A percentile compares a stretch with the other conserved stretches of the same genome.
Conservation (phyloP, 2,113 vertebrate species). For the Antennarius striatus region DNA sequence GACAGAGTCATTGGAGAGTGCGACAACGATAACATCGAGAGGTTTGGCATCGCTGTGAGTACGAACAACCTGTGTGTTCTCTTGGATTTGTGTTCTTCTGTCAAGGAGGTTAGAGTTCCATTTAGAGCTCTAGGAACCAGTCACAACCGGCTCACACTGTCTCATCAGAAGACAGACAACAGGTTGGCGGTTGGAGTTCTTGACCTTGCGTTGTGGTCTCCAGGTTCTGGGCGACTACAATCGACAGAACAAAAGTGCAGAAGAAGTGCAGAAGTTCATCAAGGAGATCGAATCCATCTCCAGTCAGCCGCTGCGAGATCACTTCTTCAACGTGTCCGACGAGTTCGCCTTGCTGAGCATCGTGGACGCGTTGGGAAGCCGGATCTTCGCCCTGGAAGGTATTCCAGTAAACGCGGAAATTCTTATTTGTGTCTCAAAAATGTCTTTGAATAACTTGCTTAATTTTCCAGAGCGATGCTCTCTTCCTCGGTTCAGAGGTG, state of each 20-base stretch:
- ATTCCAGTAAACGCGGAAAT: constrained; percentile 18
- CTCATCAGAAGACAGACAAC: too few relatives aligned
- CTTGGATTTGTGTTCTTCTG: too few relatives aligned
- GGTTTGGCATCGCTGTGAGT: constrained; percentile 95
- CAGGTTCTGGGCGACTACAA: constrained; percentile 95
- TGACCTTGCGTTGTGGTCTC: constrained; percentile 2
- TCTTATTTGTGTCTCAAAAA: too few relatives aligned
- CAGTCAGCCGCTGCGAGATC: constrained; percentile 85
- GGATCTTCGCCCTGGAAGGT: constrained; percentile 98
- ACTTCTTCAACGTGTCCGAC: constrained; percentile 98
- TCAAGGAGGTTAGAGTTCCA: too few relatives aligned
- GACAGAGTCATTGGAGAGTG: constrained; percentile 82
- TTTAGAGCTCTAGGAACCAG: too few relatives aligned
- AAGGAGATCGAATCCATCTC: constrained; percentile 92
- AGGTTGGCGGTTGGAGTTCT: not conserved
- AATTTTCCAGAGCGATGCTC: too few relatives aligned
- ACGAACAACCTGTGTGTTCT: constrained; percentile 9
- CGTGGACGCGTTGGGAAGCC: constrained; percentile 89
- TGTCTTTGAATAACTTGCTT: too few relatives aligned
- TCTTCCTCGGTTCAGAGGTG: too few relatives aligned
- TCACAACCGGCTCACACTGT: not conserved
- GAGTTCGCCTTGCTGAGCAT: constrained; percentile 89
- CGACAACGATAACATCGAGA: constrained; percentile 86
- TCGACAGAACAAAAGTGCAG: constrained; percentile 88
- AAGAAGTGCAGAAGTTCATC: constrained; percentile 83